These are phyloP conservation scores for Phortica magna DNA, from an alignment of 2,888 invertebrate species.

Conservation along the genomic window DNA sequence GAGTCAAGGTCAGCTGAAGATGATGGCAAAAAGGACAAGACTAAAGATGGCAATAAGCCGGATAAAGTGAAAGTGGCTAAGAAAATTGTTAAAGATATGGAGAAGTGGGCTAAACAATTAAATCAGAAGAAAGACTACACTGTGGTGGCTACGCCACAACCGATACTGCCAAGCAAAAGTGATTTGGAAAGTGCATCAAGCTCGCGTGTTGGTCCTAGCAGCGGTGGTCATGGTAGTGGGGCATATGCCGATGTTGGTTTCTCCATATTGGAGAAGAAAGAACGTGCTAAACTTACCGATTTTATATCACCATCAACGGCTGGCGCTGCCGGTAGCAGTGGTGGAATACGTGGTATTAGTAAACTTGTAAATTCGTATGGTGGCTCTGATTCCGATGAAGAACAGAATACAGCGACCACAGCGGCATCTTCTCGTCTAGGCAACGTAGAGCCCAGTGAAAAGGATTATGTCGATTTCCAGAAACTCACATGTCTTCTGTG, in stretches of 20 bases:
- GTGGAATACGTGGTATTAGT: conserved; percentile 56
- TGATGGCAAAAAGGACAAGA: conserved; percentile 77
- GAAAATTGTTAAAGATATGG: conserved; percentile 94
- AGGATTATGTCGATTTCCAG: conserved; percentile 90
- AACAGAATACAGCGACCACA: conserved; percentile 70
- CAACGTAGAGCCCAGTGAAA: conserved; percentile 79
- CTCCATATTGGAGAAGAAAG: conserved; percentile 91
- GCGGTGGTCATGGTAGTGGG: conserved; percentile 47
- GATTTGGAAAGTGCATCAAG: conserved; percentile 59
- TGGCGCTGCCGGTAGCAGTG: neutral
- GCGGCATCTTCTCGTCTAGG: conserved; percentile 79
- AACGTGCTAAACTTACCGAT: conserved; percentile 73
- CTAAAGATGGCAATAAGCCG: conserved; percentile 84
- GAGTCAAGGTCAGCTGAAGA: conserved; percentile 49
- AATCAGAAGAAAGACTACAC: conserved; percentile 94
- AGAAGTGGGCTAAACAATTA: conserved; percentile 95
- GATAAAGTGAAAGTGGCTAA: conserved; percentile 98
- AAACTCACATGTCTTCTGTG: conserved; percentile 96
- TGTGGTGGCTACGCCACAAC: conserved; percentile 73
- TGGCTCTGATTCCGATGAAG: conserved; percentile 84
- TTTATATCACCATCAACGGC: conserved; percentile 63
- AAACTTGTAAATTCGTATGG: conserved; percentile 86
- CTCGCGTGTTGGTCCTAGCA: conserved; percentile 48
- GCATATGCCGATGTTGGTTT: conserved; percentile 96
- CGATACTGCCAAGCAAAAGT: conserved; percentile 61